Conservation (phyloP, 2,113 vertebrate genomes). For the Mixornis gularis region DNA sequence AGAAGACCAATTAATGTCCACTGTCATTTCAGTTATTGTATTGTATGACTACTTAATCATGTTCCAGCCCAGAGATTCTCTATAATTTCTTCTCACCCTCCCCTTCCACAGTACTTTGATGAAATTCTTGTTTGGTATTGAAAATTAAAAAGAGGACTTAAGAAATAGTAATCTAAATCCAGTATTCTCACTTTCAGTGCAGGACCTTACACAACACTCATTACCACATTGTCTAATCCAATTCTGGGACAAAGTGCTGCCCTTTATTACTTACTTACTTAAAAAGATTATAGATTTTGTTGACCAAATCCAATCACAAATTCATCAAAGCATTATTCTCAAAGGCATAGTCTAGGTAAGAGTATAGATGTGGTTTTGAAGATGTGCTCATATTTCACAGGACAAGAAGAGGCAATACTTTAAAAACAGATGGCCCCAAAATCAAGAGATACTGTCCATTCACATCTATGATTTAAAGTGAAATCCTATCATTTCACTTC, state of each 20-base stretch:
- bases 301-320: neutral
- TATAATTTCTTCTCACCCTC: neutral
- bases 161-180: neutral
- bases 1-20: constrained; percentile 5
- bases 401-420: neutral
- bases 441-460: neutral
- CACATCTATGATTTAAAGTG: neutral
- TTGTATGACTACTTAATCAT: constrained; percentile 21
- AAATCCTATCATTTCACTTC: neutral
- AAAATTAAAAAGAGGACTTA: constrained; percentile 13
- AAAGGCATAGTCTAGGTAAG: neutral
- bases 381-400: neutral
- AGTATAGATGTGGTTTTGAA: neutral
- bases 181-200: neutral
- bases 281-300: neutral
- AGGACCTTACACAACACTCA: neutral
- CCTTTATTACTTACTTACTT: neutral
- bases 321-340: neutral
- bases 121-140: neutral
- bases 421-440: neutral
- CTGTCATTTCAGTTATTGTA: neutral
- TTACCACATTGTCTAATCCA: neutral
- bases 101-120: neutral
- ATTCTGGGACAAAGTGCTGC: neutral
- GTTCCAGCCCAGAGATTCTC: constrained; percentile 20